Base-by-base conservation (phyloP, 2,113 vertebrate genomes). In the Mohoua ochrocephala region DNA sequence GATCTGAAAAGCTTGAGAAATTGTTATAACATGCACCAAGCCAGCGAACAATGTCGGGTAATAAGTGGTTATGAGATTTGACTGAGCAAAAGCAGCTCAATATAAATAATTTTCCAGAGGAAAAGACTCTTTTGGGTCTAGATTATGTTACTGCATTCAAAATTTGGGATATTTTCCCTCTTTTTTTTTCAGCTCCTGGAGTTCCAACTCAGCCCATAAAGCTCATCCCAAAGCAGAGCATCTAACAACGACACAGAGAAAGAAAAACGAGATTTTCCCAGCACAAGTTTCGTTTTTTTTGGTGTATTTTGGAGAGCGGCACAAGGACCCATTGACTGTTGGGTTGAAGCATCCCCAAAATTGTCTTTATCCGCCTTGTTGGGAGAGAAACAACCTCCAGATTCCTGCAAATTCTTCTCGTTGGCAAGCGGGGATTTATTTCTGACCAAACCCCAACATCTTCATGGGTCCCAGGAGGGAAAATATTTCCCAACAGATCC, bases 251-350 rank as follows among this genome's bases (percentile, higher is more conserved):
- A 57, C 1, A 18, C 1, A 13, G 15, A 56, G 50, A 28, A 31
- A 35, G 30, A 15, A 71, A 92, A 96, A 45, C 3, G 10, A 54
- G 28, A 42, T 53, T 71, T 89, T 82, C 27, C 56, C 70, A 59
- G 61, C n/a, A 5, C 6, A n/a, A 50, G 15, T 68, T n/a, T n/a
- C n/a, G n/a, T n/a, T n/a, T n/a, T n/a, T 63, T 54, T 64, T 53
- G 31, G n/a, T 21, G 47, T 4, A 6, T 64, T 74, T 85, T 84
- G 22, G 41, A 45, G 33, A 27, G 27, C 1, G 13, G 14, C 59
- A 44, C 24, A 30, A 49, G 26, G 28, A 52, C 2, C 14, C 2
- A 3, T 0, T 7, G 21, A n/a, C 54, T 8, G 0, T 4, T 27
- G 69, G 41, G 37, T 19, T 56, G n/a, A 26, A 17, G 13, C 27